phyloP scores from a whole-genome alignment of 2,797 vertebrate genomes.

The Scolopax rusticola region DNA sequence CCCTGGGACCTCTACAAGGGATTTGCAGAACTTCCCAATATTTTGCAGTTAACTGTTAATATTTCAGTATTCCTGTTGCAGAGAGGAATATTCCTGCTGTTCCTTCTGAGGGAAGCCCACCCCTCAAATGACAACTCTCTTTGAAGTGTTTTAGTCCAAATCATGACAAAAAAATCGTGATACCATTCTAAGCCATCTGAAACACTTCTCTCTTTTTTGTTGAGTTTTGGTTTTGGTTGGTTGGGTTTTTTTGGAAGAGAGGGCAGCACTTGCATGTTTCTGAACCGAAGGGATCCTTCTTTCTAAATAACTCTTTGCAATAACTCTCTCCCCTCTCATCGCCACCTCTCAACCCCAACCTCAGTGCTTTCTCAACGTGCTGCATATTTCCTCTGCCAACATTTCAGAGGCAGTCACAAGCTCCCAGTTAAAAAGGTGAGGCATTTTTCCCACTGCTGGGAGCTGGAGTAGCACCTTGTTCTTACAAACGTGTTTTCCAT shows the following conservation, averaged over 20 bases:
- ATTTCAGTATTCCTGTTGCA: background rate
- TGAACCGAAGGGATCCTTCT: background rate
- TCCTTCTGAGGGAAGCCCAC: background rate
- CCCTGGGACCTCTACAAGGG: background rate
- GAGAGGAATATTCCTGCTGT: background rate
- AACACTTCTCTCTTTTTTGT: background rate
- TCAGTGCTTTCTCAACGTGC: rapidly evolving
- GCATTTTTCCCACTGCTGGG: rapidly evolving
- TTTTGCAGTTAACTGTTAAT: background rate
- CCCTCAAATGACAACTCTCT: background rate
- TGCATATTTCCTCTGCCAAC: background rate
- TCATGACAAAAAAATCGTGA: background rate
- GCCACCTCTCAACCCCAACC: background rate
- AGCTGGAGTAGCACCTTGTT: background rate
- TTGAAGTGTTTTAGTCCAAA: background rate
- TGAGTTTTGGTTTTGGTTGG: background rate
- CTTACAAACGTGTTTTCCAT: background rate
- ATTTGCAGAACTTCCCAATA: background rate
- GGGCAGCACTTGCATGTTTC: background rate
- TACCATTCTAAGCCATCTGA: background rate
- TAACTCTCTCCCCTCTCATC: background rate
- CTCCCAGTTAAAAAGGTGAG: background rate
- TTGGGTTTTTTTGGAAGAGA: background rate
- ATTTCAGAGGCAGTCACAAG: background rate
- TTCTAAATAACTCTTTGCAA: background rate